A percentile compares a stretch with the other conserved stretches of the same genome.
phyloP scores from a whole-genome alignment of 2,113 vertebrate species.

The Osmerus eperlanus region DNA sequence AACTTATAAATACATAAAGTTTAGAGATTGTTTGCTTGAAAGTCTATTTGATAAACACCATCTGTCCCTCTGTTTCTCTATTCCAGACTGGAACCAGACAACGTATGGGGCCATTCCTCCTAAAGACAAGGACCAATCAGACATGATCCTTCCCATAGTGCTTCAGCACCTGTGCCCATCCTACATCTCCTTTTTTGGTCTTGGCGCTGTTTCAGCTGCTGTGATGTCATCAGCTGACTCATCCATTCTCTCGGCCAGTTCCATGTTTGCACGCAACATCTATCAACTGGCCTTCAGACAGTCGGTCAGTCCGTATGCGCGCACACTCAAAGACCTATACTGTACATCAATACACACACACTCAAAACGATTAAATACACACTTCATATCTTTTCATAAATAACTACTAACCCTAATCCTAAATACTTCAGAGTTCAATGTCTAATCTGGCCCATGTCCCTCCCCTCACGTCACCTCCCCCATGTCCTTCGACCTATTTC shows the following conservation, averaged over 20 bases:
- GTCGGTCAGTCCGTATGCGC: constrained; percentile 75
- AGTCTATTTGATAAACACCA: background rate
- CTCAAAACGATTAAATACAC: background rate
- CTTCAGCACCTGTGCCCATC: constrained; percentile 92
- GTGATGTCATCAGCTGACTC: constrained; percentile 98
- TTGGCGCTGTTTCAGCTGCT: constrained; percentile 91
- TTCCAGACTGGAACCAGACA: constrained; percentile 92
- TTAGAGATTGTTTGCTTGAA: background rate
- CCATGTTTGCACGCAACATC: constrained; percentile 97
- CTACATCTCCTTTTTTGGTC: constrained; percentile 91
- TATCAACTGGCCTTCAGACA: constrained; percentile 94
- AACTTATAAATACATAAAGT: background rate
- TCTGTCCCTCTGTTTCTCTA: background rate
- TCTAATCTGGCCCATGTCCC: background rate
- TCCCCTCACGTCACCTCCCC: background rate
- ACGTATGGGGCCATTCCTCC: constrained; percentile 78
- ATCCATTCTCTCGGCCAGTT: constrained; percentile 95
- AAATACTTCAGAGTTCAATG: background rate
- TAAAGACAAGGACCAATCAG: constrained; percentile 80
- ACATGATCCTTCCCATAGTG: constrained; percentile 95
- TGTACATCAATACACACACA: constrained; percentile 1
- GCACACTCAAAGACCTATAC: background rate
- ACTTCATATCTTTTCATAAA: background rate
- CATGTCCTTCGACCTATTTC: no score
- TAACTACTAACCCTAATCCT: background rate